Evolutionary conservation across 2,797 vertebrate genomes (phyloP).

Genomic region (Pristis pectinata): DNA sequence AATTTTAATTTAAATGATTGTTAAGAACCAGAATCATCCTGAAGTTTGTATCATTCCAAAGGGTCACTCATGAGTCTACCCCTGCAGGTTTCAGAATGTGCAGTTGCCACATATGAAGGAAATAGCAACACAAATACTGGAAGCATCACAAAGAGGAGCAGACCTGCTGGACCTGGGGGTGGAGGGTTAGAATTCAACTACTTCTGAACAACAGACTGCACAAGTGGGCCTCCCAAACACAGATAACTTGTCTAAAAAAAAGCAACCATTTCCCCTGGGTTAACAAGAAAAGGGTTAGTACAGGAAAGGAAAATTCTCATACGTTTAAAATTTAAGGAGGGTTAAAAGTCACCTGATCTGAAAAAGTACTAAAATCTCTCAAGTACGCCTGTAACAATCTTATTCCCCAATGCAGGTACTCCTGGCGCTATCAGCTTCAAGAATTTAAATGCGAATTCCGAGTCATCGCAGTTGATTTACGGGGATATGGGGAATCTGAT

Average conservation of each 20-base stretch:
- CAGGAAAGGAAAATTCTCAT: neutral
- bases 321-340: neutral
- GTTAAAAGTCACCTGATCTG: neutral
- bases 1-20: neutral
- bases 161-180: neutral
- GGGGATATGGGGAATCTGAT: slow-evolving; percentile 95
- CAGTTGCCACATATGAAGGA: neutral
- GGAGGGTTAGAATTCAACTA: neutral
- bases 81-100: neutral
- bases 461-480: slow-evolving; percentile 90
- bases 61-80: neutral
- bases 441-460: slow-evolving; percentile 98
- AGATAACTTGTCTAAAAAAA: neutral
- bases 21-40: neutral
- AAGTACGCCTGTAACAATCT: neutral
- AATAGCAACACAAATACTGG: neutral
- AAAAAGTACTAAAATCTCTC: neutral
- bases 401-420: slow-evolving; percentile 68
- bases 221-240: neutral
- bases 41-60: neutral
- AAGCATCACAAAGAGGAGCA: neutral
- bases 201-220: neutral
- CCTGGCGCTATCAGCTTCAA: slow-evolving; percentile 91
- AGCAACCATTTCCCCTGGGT: neutral
- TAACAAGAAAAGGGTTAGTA: neutral